Percentiles rank a stretch among this genome's conserved stretches.
Evolutionary conservation across 2,797 vertebrate genomes (phyloP).

Genomic region (Knipowitschia caucasica): DNA sequence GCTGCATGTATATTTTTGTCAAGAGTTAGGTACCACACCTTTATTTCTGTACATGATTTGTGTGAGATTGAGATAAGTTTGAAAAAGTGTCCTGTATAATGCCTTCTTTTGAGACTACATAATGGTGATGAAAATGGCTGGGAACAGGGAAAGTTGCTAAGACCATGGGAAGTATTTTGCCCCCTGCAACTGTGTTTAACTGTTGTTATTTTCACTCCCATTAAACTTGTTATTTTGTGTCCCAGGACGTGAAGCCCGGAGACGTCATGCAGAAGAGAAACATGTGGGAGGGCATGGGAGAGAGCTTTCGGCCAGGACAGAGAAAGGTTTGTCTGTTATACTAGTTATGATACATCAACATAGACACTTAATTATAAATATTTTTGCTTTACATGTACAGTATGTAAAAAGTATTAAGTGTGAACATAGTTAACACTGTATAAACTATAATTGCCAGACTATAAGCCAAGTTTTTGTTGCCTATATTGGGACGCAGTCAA

Average conservation of each 20-base stretch:
- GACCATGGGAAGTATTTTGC: not conserved
- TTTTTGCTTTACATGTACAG: too few species aligned
- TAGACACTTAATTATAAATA: too few species aligned
- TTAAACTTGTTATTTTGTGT: conserved; percentile 4
- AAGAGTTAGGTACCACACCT: too few species aligned
- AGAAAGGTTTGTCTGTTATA: conserved; percentile 48
- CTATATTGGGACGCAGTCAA: too few species aligned
- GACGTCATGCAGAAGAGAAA: conserved; percentile 91
- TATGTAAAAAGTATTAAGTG: too few species aligned
- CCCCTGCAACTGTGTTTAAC: not conserved
- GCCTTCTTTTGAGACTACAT: not conserved
- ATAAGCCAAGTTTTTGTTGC: too few species aligned
- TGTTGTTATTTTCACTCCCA: not conserved
- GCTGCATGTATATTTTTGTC: too few species aligned
- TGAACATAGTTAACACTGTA: too few species aligned
- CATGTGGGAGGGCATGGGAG: conserved; percentile 89
- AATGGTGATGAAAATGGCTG: not conserved
- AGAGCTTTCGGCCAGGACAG: conserved; percentile 24
- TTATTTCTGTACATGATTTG: too few species aligned
- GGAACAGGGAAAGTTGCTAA: not conserved
- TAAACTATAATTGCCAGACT: too few species aligned
- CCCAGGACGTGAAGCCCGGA: conserved; percentile 87
- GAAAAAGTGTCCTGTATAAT: not conserved
- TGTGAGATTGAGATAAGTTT: too few species aligned
- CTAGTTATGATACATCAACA: not conserved